These are phyloP conservation scores for Buceros bicornis DNA, from an alignment of 2,797 vertebrate genomes.

Conservation along the genomic window DNA sequence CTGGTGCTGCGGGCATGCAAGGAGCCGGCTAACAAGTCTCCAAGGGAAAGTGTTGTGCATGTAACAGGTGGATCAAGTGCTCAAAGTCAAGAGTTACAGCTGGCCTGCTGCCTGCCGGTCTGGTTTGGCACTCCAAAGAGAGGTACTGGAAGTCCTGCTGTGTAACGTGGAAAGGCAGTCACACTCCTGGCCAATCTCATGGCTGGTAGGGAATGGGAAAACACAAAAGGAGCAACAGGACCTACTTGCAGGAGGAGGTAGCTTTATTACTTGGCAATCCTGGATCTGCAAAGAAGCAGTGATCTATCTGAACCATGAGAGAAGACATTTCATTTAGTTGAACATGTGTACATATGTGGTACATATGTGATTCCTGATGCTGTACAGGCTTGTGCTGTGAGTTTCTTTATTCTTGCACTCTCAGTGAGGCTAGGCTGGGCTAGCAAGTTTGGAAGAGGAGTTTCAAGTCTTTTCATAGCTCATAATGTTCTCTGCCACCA, in stretches of 20 bases:
- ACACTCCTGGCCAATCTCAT: rapidly evolving
- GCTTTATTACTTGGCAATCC: neutral
- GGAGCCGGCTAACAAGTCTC: neutral
- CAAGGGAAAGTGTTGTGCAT: rapidly evolving
- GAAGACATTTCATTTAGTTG: neutral
- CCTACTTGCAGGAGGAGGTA: neutral
- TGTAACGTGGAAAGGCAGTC: rapidly evolving
- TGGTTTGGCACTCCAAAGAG: rapidly evolving
- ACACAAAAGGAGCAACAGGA: neutral
- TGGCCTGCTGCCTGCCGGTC: neutral
- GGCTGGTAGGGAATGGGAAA: neutral
- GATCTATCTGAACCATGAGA: neutral
- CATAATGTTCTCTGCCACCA: neutral
- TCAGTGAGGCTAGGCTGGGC: neutral
- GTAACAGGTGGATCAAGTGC: too few species aligned
- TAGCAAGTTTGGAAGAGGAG: neutral
- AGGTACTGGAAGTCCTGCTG: neutral
- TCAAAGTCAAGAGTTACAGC: neutral
- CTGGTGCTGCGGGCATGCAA: rapidly evolving
- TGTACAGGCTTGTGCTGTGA: neutral
- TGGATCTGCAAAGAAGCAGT: neutral
- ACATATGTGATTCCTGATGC: rapidly evolving
- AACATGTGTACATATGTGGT: too few species aligned
- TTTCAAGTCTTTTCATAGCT: neutral
- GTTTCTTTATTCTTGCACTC: neutral